A percentile compares a stretch with the other conserved stretches of the same genome.
Conservation (phyloP, 2,888 invertebrate species). For the Clivina fossor region DNA sequence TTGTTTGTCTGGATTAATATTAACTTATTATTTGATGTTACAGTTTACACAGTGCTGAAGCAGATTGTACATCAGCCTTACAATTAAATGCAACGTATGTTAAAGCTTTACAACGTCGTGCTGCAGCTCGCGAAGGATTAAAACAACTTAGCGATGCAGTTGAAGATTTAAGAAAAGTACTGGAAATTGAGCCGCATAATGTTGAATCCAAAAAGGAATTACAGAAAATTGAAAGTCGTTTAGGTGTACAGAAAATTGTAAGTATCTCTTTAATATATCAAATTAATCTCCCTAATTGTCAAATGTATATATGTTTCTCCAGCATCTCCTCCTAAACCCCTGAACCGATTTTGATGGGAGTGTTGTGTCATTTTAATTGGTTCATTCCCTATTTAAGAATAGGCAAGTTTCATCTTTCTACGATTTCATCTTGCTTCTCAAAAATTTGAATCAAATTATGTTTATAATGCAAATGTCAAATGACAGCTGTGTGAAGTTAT, state of each 20-base stretch:
- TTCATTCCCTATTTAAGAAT: too few relatives aligned
- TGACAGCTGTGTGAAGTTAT: too few relatives aligned
- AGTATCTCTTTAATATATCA: too few relatives aligned
- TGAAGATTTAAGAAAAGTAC: slow-evolving; percentile 67
- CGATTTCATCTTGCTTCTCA: too few relatives aligned
- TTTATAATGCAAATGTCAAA: too few relatives aligned
- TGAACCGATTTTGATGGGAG: too few relatives aligned
- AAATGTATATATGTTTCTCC: too few relatives aligned
- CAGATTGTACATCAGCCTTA: slow-evolving; percentile 81
- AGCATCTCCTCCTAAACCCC: too few relatives aligned
- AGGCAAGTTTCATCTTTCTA: too few relatives aligned
- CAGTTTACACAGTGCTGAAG: slow-evolving; percentile 70
- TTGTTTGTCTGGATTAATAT: slow-evolving; percentile 23
- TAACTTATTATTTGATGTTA: slow-evolving; percentile 35
- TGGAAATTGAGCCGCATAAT: slow-evolving; percentile 80
- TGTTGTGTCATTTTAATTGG: too few relatives aligned
- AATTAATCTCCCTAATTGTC: too few relatives aligned
- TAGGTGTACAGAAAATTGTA: slow-evolving; percentile 58
- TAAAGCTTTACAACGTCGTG: slow-evolving; percentile 83
- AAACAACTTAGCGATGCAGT: slow-evolving; percentile 72
- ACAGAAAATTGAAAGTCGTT: slow-evolving; percentile 57
- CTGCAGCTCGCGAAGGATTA: slow-evolving; percentile 71
- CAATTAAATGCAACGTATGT: slow-evolving; percentile 75
- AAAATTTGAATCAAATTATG: too few relatives aligned
- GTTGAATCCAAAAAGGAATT: slow-evolving; percentile 66